phyloP scores from a whole-genome alignment of 2,797 vertebrate species.

The Pelodytes ibericus region DNA sequence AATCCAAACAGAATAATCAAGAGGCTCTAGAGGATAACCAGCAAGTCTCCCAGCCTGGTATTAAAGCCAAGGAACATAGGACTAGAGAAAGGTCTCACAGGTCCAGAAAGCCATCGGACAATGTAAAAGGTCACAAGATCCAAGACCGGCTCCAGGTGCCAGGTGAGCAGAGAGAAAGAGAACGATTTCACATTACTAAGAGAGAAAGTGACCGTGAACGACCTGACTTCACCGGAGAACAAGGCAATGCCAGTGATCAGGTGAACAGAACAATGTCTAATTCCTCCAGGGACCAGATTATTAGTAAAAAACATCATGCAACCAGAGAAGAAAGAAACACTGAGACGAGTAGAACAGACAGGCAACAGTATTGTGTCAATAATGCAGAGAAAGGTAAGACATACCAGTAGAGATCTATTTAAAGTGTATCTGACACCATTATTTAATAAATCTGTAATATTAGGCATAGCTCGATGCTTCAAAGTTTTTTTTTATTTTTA shows the following conservation, averaged over 20 bases:
- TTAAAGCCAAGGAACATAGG: conserved; percentile 3
- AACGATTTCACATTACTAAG: neutral
- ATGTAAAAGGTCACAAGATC: conserved; percentile 14
- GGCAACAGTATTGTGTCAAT: neutral
- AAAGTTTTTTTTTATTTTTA: no score
- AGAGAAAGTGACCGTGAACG: conserved; percentile 26
- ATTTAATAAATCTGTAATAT: no score
- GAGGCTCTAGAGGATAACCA: conserved; percentile 5
- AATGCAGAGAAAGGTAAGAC: conserved; percentile 20
- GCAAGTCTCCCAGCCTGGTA: neutral
- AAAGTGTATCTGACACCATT: no score
- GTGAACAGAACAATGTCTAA: neutral
- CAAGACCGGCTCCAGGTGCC: neutral
- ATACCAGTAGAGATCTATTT: neutral
- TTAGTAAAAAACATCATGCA: neutral
- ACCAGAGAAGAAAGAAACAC: conserved; percentile 16
- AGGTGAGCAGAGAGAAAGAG: conserved; percentile 13
- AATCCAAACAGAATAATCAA: conserved; percentile 10
- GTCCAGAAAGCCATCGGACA: neutral
- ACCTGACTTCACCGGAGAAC: conserved; percentile 7
- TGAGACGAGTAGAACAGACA: neutral
- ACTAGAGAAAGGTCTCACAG: conserved; percentile 9
- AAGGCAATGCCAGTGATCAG: neutral
- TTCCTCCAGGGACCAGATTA: neutral
- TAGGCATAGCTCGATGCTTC: no score